These are phyloP conservation scores for Podabrus alpinus DNA, from an alignment of 2,888 invertebrate species.

Conservation along the genomic window DNA sequence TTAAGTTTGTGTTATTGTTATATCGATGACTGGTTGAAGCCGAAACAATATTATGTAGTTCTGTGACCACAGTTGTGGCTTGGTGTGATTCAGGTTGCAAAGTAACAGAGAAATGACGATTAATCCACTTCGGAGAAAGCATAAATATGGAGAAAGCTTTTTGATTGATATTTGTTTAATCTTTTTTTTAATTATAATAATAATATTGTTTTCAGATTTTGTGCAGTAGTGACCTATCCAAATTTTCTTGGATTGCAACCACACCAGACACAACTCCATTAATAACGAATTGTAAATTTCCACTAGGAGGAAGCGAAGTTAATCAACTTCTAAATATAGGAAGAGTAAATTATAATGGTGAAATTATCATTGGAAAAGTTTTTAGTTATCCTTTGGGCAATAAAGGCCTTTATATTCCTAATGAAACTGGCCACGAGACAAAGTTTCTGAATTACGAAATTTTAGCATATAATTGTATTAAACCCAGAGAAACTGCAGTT, in stretches of 20 bases:
- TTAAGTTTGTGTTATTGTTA: too few species aligned
- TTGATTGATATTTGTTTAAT: too few species aligned
- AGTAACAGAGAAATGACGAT: too few species aligned
- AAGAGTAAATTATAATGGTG: neutral
- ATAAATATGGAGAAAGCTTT: too few species aligned
- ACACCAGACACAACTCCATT: neutral
- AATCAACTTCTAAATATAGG: constrained; percentile 4
- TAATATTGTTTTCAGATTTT: neutral
- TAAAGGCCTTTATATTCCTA: constrained; percentile 4
- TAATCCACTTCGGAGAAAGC: too few species aligned
- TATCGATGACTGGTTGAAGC: too few species aligned
- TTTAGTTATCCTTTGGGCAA: neutral
- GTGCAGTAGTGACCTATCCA: neutral
- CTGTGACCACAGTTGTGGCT: too few species aligned
- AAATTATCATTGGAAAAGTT: constrained; percentile 5
- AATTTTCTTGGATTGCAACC: neutral
- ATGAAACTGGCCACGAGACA: neutral
- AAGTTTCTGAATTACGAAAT: constrained; percentile 1
- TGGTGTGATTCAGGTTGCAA: too few species aligned
- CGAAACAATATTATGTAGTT: too few species aligned
- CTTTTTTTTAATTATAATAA: too few species aligned
- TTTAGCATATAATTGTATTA: neutral
- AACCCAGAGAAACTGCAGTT: neutral
- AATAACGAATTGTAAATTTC: neutral
- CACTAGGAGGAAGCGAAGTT: neutral